Evolutionary conservation across 2,797 vertebrate species (phyloP).

Genomic region (Heliangelus exortis): DNA sequence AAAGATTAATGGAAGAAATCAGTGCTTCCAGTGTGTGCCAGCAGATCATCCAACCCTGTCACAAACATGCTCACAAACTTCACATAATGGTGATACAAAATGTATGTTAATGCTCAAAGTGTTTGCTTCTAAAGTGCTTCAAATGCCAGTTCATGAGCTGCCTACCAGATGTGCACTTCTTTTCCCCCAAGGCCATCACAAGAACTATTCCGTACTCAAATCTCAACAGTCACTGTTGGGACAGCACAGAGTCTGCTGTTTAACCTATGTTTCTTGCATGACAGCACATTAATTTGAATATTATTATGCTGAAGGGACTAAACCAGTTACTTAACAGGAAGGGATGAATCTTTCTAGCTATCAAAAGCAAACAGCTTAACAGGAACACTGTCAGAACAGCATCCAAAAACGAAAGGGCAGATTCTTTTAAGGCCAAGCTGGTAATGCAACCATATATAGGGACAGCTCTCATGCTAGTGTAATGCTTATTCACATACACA

Average conservation of each 20-base stretch:
- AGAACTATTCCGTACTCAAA: constrained; percentile 27
- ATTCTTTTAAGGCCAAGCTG: neutral
- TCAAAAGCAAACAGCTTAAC: neutral
- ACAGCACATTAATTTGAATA: constrained; percentile 38
- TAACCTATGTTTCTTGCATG: constrained; percentile 21
- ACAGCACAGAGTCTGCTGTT: constrained; percentile 15
- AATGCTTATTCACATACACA: neutral
- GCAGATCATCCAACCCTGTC: constrained; percentile 35
- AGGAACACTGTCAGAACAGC: neutral
- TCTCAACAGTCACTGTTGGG: neutral
- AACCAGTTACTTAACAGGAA: constrained; percentile 42
- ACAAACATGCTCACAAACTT: constrained; percentile 32
- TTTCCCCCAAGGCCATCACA: neutral
- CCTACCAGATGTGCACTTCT: constrained; percentile 51
- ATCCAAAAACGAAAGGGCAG: neutral
- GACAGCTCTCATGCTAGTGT: neutral
- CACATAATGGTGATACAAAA: constrained; percentile 2
- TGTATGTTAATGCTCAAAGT: neutral
- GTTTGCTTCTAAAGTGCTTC: neutral
- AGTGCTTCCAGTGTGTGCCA: neutral
- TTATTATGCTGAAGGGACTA: constrained; percentile 9
- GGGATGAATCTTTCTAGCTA: neutral
- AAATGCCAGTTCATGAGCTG: neutral
- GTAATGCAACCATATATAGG: fast-evolving
- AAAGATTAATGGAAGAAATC: constrained; percentile 47